A percentile compares a stretch with the other conserved stretches of the same genome.
These are phyloP conservation scores for Pelecanus crispus DNA, from an alignment of 2,113 vertebrate genomes.

Conservation along the genomic window DNA sequence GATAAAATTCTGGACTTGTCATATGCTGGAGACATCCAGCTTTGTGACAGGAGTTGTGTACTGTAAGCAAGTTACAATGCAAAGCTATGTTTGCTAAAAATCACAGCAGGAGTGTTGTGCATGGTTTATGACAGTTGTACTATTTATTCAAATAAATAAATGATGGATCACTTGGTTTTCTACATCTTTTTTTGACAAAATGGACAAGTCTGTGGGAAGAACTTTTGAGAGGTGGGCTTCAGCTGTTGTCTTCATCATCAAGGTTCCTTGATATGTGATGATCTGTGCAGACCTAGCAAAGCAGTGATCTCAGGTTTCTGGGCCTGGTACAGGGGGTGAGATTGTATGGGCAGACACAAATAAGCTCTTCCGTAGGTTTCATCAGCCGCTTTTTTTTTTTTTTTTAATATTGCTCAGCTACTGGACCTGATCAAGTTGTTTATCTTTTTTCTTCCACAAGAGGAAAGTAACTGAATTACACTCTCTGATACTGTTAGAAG, in stretches of 20 bases:
- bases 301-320: not conserved
- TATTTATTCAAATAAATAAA: conserved; percentile 54
- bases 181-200: rapidly evolving
- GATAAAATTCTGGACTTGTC: not conserved
- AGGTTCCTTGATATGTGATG: not conserved
- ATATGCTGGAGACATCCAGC: not conserved
- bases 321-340: not conserved
- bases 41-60: not conserved
- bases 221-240: not conserved
- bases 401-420: not conserved
- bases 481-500: not conserved
- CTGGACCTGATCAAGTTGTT: not conserved
- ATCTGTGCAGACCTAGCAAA: not conserved
- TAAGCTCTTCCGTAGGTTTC: not conserved
- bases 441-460: not conserved
- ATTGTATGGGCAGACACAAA: not conserved
- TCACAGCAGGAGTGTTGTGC: not conserved
- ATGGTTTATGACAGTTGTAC: not conserved
- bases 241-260: not conserved
- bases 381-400: not conserved
- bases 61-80: conserved; percentile 49
- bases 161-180: not conserved
- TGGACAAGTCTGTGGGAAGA: not conserved
- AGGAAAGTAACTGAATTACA: not conserved
- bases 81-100: not conserved